phyloP scores from a whole-genome alignment of 2,797 vertebrate genomes.

The Oreortyx pictus region DNA sequence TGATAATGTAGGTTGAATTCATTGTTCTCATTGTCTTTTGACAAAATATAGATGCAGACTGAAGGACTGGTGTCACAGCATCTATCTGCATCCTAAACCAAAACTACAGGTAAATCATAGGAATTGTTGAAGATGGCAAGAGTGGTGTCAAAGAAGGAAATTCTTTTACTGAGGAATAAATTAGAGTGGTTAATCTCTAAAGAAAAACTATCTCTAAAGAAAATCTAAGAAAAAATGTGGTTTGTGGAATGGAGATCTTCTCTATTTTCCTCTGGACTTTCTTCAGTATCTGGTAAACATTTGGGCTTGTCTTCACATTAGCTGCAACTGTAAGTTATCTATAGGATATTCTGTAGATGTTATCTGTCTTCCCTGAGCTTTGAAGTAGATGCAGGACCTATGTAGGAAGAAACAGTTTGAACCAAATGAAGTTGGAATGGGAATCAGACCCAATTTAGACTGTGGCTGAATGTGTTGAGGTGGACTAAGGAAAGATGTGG shows the following conservation, averaged over 20 bases:
- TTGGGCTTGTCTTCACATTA: not conserved
- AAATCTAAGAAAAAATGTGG: not conserved
- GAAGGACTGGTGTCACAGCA: not conserved
- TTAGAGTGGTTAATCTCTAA: not conserved
- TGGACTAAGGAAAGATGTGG: not conserved
- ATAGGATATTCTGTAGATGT: not conserved
- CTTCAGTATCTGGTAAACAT: not conserved
- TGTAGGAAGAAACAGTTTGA: not conserved
- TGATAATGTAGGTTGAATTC: not conserved
- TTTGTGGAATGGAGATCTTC: not conserved
- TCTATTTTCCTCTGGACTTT: not conserved
- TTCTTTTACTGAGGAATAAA: not conserved
- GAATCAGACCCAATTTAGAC: not conserved
- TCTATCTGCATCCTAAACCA: not conserved
- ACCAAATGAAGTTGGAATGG: not conserved
- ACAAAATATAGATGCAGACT: not conserved
- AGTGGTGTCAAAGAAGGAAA: not conserved
- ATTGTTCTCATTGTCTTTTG: not conserved
- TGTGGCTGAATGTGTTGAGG: not conserved
- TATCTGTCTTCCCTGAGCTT: not conserved
- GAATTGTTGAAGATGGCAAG: not conserved
- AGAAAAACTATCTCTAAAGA: not conserved
- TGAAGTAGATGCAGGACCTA: not conserved
- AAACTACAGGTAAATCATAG: not conserved
- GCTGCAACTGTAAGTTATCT: not conserved